phyloP scores from a whole-genome alignment of 2,113 vertebrate species.

The Sciurus niger region DNA sequence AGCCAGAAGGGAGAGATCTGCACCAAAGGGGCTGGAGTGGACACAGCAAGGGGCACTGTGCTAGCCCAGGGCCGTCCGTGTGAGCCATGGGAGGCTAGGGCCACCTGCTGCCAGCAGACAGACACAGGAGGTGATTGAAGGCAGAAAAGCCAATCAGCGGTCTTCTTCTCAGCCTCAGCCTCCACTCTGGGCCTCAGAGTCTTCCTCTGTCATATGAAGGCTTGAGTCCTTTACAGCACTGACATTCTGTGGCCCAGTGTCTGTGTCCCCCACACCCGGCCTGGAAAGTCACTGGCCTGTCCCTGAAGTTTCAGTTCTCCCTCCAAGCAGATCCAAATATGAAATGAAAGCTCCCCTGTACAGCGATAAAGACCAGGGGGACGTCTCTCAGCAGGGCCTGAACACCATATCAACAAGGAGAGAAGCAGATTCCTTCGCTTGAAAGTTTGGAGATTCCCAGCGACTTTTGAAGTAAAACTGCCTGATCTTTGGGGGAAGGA shows the following conservation, averaged over 20 bases:
- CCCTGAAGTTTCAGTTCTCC: neutral
- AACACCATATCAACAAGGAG: neutral
- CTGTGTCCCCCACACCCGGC: neutral
- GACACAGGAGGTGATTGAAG: neutral
- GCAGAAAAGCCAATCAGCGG: neutral
- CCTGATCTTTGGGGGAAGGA: neutral
- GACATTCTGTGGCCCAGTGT: neutral
- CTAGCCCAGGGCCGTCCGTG: rapidly evolving
- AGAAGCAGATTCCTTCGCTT: neutral
- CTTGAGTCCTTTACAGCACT: neutral
- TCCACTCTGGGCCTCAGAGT: neutral
- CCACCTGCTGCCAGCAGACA: neutral
- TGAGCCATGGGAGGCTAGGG: rapidly evolving
- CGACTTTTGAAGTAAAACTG: slow-evolving; percentile 49
- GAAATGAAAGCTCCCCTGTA: neutral
- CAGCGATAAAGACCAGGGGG: neutral
- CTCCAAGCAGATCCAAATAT: slow-evolving; percentile 35
- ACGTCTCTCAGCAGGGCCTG: neutral
- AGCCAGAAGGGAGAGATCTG: neutral
- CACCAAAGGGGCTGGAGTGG: neutral
- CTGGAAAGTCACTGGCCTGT: neutral
- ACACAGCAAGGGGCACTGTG: neutral
- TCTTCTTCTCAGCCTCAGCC: neutral
- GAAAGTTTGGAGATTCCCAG: neutral
- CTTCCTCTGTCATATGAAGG: slow-evolving; percentile 12